Evolutionary conservation across 2,113 vertebrate genomes (phyloP).

Genomic region (Megaceryle maxima): DNA sequence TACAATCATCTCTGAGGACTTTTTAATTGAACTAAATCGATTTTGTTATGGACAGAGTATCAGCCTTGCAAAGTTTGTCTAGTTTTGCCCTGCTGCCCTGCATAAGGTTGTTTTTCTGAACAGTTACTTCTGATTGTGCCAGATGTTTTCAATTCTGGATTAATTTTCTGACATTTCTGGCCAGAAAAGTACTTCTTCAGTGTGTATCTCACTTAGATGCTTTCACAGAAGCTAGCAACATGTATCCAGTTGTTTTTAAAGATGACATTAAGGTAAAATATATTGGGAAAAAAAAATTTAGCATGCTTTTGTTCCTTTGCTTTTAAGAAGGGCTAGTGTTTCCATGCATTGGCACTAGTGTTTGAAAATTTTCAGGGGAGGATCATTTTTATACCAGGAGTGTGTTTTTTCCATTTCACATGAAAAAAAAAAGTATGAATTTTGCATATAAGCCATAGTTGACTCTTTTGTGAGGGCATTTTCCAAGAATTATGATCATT

Average conservation of each 20-base stretch:
- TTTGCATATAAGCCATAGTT: neutral
- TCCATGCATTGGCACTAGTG: neutral
- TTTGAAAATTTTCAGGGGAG: neutral
- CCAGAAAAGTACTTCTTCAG: neutral
- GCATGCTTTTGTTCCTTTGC: neutral
- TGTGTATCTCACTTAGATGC: neutral
- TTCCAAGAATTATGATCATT: neutral
- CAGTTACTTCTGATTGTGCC: neutral
- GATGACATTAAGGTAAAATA: neutral
- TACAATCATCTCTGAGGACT: neutral
- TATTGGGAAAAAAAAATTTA: neutral
- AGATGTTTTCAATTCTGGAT: neutral
- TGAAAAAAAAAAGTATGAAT: neutral
- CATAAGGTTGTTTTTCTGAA: neutral
- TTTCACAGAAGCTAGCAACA: neutral
- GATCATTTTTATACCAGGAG: neutral
- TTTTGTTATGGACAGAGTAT: conserved; percentile 5
- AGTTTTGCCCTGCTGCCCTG: neutral
- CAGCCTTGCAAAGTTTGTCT: neutral
- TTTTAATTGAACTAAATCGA: neutral
- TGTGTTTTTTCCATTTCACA: neutral
- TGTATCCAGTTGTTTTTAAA: neutral
- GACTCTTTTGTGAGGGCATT: neutral
- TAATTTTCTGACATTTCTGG: neutral
- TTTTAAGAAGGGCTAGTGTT: neutral